Evolutionary conservation across 2,113 vertebrate species (phyloP).

Genomic region (Sula dactylatra): DNA sequence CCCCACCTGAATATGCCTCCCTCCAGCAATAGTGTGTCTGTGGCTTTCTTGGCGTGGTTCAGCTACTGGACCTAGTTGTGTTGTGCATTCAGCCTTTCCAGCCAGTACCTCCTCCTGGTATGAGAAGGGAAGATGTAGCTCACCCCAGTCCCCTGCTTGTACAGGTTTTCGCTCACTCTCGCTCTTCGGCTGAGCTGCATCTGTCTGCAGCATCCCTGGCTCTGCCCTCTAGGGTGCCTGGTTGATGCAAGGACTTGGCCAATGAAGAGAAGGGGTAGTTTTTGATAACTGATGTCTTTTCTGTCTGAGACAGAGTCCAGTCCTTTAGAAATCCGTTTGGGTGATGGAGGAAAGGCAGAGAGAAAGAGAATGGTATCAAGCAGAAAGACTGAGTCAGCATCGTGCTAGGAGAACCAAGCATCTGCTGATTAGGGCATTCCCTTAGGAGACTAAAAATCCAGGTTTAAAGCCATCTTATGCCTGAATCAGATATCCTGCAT

Average conservation of each 20-base stretch:
- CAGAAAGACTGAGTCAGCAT: background rate
- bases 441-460: background rate
- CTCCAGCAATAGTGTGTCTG: background rate
- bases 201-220: background rate
- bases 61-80: background rate
- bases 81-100: background rate
- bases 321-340: background rate
- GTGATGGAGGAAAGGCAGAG: background rate
- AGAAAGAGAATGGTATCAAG: background rate
- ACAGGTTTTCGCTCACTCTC: background rate
- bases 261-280: background rate
- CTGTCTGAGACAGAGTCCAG: background rate
- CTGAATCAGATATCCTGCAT: background rate
- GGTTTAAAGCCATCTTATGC: background rate
- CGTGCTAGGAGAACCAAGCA: background rate
- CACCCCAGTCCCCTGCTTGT: background rate
- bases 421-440: background rate
- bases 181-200: background rate
- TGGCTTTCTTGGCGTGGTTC: background rate
- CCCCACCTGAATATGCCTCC: background rate
- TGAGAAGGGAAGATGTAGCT: background rate
- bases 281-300: background rate
- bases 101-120: background rate
- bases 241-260: background rate
- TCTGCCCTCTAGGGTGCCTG: background rate